Conservation (phyloP, 2,113 vertebrate species). For the Hyaena hyaena region DNA sequence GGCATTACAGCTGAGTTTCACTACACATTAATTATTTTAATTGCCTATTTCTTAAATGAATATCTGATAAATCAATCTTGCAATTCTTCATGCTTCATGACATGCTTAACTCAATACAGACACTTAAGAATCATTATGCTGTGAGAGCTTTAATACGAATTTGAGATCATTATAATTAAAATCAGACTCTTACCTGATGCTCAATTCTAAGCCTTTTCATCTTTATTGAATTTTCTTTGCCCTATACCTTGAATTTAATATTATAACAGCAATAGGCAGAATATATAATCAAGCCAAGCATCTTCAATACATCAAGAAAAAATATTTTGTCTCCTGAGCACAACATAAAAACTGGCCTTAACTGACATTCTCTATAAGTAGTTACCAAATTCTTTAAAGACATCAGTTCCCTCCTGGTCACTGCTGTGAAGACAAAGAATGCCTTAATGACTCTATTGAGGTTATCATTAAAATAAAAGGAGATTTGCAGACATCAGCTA, state of each 20-base stretch:
- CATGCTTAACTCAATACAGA: slow-evolving; percentile 64
- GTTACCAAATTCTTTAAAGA: slow-evolving; percentile 69
- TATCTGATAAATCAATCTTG: slow-evolving; percentile 71
- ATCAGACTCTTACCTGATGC: slow-evolving; percentile 44
- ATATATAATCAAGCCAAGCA: slow-evolving; percentile 71
- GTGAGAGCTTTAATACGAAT: slow-evolving; percentile 54
- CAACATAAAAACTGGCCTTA: slow-evolving; percentile 75
- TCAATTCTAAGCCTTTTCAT: slow-evolving; percentile 62
- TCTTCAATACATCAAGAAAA: slow-evolving; percentile 49
- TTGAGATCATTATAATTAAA: slow-evolving; percentile 65
- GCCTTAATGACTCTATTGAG: slow-evolving; percentile 73
- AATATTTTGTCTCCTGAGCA: slow-evolving; percentile 46
- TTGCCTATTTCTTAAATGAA: slow-evolving; percentile 75
- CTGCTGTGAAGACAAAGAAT: slow-evolving; percentile 78
- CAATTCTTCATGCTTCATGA: slow-evolving; percentile 51
- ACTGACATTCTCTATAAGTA: slow-evolving; percentile 74
- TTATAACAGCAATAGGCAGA: slow-evolving; percentile 75
- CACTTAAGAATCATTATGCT: slow-evolving; percentile 66
- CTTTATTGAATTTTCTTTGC: slow-evolving; percentile 77
- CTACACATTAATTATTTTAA: slow-evolving; percentile 77
- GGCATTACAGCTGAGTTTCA: slow-evolving; percentile 67
- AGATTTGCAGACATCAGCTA: slow-evolving; percentile 79
- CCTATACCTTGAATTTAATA: slow-evolving; percentile 68
- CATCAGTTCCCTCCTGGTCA: slow-evolving; percentile 62
- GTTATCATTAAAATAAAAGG: slow-evolving; percentile 84